phyloP scores from a whole-genome alignment of 2,888 invertebrate genomes.

The Coleophora deauratella region DNA sequence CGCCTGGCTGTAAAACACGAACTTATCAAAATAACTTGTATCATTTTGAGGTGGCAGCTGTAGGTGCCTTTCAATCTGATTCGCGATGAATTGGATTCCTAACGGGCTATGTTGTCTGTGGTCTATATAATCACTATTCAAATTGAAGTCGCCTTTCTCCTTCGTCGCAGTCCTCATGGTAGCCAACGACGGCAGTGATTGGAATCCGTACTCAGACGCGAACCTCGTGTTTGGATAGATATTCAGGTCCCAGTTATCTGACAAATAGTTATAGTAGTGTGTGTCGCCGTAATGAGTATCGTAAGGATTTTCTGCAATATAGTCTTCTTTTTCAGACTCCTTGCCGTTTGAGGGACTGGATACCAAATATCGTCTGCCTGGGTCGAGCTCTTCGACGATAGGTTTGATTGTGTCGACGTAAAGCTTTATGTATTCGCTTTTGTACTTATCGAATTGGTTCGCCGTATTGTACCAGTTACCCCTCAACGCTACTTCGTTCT shows the following conservation, averaged over 20 bases:
- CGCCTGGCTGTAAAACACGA: constrained; percentile 90
- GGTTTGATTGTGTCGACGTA: constrained; percentile 85
- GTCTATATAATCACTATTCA: constrained; percentile 75
- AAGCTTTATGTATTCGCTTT: constrained; percentile 85
- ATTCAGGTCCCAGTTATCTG: constrained; percentile 85
- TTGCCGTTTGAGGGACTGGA: constrained; percentile 95
- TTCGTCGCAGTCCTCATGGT: constrained; percentile 78
- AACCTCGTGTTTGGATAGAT: constrained; percentile 89
- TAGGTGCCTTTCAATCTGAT: constrained; percentile 77
- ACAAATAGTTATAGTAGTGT: constrained; percentile 91
- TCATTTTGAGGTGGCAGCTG: constrained; percentile 50
- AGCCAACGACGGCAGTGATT: constrained; percentile 85
- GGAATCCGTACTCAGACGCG: constrained; percentile 96
- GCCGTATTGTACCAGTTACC: constrained; percentile 85
- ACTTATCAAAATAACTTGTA: constrained; percentile 75
- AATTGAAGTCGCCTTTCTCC: constrained; percentile 58
- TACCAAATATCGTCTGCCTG: constrained; percentile 79
- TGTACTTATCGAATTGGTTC: constrained; percentile 69
- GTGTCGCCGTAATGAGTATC: constrained; percentile 89
- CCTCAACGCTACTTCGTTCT: constrained; percentile 92
- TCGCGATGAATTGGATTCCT: constrained; percentile 79
- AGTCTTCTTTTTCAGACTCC: constrained; percentile 81
- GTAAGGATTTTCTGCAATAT: constrained; percentile 85
- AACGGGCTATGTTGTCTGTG: constrained; percentile 91
- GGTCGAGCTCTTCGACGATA: constrained; percentile 76